phyloP scores from a whole-genome alignment of 2,797 vertebrate genomes.

The Labroides dimidiatus region DNA sequence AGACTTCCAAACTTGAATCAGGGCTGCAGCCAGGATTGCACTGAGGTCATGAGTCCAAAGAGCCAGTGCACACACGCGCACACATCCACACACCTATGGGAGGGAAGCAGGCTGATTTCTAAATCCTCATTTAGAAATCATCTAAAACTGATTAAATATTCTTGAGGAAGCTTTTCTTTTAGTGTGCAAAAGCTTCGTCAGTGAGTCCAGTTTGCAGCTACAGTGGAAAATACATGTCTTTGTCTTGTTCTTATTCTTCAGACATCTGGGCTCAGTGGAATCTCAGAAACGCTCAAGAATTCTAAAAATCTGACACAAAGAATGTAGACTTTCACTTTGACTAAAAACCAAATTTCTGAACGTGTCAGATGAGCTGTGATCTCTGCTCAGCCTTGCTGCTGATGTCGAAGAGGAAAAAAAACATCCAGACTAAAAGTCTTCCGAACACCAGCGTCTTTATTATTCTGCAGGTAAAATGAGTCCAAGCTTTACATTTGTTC shows the following conservation, averaged over 20 bases:
- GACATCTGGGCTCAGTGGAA: background rate
- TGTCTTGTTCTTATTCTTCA: background rate
- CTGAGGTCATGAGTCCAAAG: constrained; percentile 41
- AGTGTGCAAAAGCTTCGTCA: background rate
- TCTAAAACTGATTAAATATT: background rate
- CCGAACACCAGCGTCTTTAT: background rate
- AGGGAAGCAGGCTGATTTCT: background rate
- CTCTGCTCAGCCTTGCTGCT: background rate
- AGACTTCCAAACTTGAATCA: constrained; percentile 27
- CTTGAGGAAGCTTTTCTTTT: background rate
- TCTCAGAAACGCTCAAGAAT: background rate
- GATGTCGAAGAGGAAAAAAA: background rate
- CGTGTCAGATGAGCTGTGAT: background rate
- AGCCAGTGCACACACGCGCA: background rate
- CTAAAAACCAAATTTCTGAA: background rate
- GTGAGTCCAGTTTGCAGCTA: background rate
- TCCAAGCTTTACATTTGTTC: background rate
- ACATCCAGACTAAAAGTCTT: background rate
- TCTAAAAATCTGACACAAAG: background rate
- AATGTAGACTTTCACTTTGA: background rate
- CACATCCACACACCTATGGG: background rate
- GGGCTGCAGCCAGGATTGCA: constrained; percentile 20
- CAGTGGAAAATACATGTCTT: background rate
- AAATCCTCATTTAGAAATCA: background rate
- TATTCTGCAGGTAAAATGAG: constrained; percentile 1